Evolutionary conservation across 2,888 invertebrate genomes (phyloP).

Genomic region (Cordilura impudica): DNA sequence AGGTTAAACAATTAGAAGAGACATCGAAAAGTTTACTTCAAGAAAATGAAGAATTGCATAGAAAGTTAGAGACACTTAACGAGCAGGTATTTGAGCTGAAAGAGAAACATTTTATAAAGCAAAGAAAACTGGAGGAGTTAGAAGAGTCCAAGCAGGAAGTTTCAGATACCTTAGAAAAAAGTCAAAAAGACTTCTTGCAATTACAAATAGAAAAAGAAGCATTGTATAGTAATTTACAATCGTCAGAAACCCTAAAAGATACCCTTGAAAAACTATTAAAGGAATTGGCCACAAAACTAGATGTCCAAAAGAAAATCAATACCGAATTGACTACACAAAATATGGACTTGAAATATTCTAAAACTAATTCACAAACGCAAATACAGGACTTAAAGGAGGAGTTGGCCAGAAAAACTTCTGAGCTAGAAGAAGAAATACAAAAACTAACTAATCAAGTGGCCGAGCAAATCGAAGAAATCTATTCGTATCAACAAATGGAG

Average conservation of each 20-base stretch:
- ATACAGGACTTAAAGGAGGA: slow-evolving; percentile 26
- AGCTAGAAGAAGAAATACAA: slow-evolving; percentile 51
- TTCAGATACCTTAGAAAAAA: background rate
- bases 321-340: slow-evolving; percentile 7
- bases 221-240: slow-evolving; percentile 46
- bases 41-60: slow-evolving; percentile 52
- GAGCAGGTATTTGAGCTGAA: slow-evolving; percentile 47
- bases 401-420: slow-evolving; percentile 3
- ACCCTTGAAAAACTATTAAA: slow-evolving; percentile 30
- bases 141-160: slow-evolving; percentile 35
- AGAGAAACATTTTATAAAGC: too few relatives aligned
- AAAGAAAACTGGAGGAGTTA: slow-evolving; percentile 54
- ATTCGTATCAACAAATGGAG: slow-evolving; percentile 44
- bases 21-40: slow-evolving; percentile 40
- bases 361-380: slow-evolving; percentile 12
- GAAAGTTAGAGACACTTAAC: slow-evolving; percentile 41
- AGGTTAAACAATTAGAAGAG: slow-evolving; percentile 60
- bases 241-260: slow-evolving; percentile 34
- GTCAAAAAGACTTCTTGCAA: slow-evolving; percentile 31
- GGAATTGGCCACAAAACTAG: slow-evolving; percentile 15
- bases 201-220: slow-evolving; percentile 55
- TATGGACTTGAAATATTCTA: background rate
- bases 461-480: slow-evolving; percentile 36
- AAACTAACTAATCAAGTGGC: slow-evolving; percentile 38
- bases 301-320: slow-evolving; percentile 13